Evolutionary conservation across 2,797 vertebrate genomes (phyloP), one percentile per base, ranked within the genome.

Genomic region (Nothura maculosa): DNA sequence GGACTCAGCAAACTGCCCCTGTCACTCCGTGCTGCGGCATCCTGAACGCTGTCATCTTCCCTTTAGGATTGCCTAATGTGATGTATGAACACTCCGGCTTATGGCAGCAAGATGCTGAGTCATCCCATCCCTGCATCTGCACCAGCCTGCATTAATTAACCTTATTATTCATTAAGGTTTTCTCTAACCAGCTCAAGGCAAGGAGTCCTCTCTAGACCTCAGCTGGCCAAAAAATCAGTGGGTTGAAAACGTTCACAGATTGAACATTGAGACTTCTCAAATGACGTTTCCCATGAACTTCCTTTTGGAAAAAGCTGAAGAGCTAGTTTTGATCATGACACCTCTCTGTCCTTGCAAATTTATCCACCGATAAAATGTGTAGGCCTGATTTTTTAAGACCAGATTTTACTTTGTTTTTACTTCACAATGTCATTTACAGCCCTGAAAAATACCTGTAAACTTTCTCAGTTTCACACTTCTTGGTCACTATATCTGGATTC

Each of bases 321-420:
- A 89, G 36, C 9, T 6, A 70, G 48, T 80, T 92, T 52, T 73
- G 63, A 18, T 95, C 83, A 67, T 57, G 74, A 85, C 89, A 92
- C 89, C 32, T 68, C 69, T 69, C 30, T 63, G 38, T 54, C 75
- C 63, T 88, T 95, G 91, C 90, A 92, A 96, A 95, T 93, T 19
- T 61, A 10, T 25, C 24, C 40, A 34, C 25, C 1, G 1, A 66
- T 77, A 11, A 81, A 67, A 91, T 70, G 22, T 66, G 32, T n/a
- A 28, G 17, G 28, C 60, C 30, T 83, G 52, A 78, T 57, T 83
- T 61, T 60, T 54, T 10, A 60, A 77, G 60, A 52, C 5, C 16
- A 42, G 60, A 84, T 64, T 92, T 85, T 78, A 61, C 63, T 83
- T 92, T 87, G 91, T 4, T 73, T 93, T 90, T 42, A 48, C 61